Evolutionary conservation across 2,113 vertebrate genomes (phyloP), one percentile per base, ranked within the genome.

Genomic region (Festucalex cinctus): DNA sequence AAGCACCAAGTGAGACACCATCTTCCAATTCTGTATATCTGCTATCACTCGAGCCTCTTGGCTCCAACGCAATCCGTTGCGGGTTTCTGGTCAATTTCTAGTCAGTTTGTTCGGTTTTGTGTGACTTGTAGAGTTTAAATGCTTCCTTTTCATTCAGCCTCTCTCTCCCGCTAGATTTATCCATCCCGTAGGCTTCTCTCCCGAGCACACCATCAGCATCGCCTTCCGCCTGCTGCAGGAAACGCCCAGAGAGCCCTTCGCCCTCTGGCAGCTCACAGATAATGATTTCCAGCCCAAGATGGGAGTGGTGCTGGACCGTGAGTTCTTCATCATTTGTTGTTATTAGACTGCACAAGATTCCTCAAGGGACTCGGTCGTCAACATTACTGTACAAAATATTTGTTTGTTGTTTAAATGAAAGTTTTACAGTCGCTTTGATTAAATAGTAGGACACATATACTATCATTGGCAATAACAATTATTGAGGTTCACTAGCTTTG

Each of bases 251-350:
- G 94, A 98, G 69, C 89, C 93, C 44, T 98, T 98, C 0, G 91
- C 94, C 0, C 85, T 98, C 28, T 98, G 95, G 97, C 96, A 98
- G 85, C 85, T 98, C 80, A 95, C 91, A 0, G 92, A 96, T 0
- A 91, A 92, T 60, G 93, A 97, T 80, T 95, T 94, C 88, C 94
- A 95, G 89, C 96, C 95, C 0, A 88, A 94, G 54, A 93, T 96
- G 63, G 95, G 96, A 1, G 79, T 98, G 9, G 92, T 95, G 68
- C 88, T 98, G 32, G 92, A 98, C 41, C 90, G 97, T 98, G 89
- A 94, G 95, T 46, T 56, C 20, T 60, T 53, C 57, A 46, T 63
- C 24, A 20, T 20, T 6, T 49, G n/a, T 5, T 32, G 20, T 17
- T 12, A 24, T 17, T 14, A 43, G 32, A 36, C 32, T 28, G 24